Conservation (phyloP, 2,113 vertebrate species). For the Podarcis cretensis region DNA sequence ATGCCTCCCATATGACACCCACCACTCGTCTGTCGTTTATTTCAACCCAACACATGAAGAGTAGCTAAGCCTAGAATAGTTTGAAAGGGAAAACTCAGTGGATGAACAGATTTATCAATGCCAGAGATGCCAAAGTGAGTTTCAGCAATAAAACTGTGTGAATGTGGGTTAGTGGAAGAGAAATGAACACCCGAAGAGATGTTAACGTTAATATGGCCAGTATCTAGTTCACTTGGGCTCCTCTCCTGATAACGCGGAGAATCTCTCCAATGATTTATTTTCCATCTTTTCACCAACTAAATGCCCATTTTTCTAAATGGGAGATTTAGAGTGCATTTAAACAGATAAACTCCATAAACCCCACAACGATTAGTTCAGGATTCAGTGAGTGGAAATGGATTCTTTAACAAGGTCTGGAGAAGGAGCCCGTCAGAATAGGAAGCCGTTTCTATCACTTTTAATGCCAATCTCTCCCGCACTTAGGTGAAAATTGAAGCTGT, state of each 20-base stretch:
- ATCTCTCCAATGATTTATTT: background rate
- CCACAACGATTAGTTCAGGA: conserved; percentile 28
- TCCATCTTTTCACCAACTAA: conserved; percentile 15
- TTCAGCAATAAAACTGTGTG: conserved; percentile 9
- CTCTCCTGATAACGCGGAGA: background rate
- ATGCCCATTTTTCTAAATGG: background rate
- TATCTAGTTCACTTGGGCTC: background rate
- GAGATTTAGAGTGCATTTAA: conserved; percentile 46
- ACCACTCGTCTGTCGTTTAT: too few species aligned
- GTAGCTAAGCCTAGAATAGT: background rate
- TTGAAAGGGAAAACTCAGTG: background rate
- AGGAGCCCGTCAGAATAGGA: background rate
- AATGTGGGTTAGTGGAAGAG: background rate
- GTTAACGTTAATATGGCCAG: background rate
- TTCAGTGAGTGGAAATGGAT: conserved; percentile 4
- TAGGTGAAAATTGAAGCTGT: conserved; percentile 18
- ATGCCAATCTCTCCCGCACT: conserved; percentile 1
- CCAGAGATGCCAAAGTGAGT: background rate
- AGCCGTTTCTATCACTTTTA: conserved; percentile 1
- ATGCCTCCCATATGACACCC: too few species aligned
- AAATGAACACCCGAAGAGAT: background rate
- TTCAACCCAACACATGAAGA: too few species aligned
- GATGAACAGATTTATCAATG: background rate
- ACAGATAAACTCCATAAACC: conserved; percentile 34
- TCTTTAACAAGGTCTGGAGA: conserved; percentile 26